Conservation (phyloP, 2,888 invertebrate species). For the Thelaira solivaga region DNA sequence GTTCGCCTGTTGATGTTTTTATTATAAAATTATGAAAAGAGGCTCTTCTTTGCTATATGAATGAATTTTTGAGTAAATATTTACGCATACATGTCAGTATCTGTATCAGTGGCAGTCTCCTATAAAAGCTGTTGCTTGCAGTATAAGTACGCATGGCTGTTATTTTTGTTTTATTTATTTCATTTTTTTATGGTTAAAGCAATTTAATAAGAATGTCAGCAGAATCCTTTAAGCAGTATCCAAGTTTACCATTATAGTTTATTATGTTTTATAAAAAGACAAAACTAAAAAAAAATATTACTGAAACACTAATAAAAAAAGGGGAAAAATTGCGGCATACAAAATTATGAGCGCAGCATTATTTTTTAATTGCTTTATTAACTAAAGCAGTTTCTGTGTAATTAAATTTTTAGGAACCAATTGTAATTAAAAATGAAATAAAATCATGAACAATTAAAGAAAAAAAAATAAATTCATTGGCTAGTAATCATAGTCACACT, state of each 20-base stretch:
- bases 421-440: not conserved
- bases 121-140: constrained; percentile 31
- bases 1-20: constrained; percentile 50
- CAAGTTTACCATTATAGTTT: constrained; percentile 44
- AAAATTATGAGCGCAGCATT: constrained; percentile 36
- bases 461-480: too few relatives aligned
- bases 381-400: constrained; percentile 6
- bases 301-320: not conserved
- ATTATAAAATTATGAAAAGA: constrained; percentile 61
- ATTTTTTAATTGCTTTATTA: constrained; percentile 52
- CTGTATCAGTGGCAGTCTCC: constrained; percentile 42
- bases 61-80: constrained; percentile 57
- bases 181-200: not conserved
- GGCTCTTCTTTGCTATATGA: constrained; percentile 24
- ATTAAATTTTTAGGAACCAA: not conserved
- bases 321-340: not conserved
- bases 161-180: not conserved
- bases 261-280: constrained; percentile 13
- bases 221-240: constrained; percentile 46
- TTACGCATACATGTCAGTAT: constrained; percentile 54
- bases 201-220: constrained; percentile 48
- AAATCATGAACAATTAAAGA: too few relatives aligned
- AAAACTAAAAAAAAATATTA: not conserved
- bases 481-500: too few relatives aligned
- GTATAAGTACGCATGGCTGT: not conserved